Base-by-base conservation (phyloP, 2,888 invertebrate genomes). In the Cecidostiba fungosa region DNA sequence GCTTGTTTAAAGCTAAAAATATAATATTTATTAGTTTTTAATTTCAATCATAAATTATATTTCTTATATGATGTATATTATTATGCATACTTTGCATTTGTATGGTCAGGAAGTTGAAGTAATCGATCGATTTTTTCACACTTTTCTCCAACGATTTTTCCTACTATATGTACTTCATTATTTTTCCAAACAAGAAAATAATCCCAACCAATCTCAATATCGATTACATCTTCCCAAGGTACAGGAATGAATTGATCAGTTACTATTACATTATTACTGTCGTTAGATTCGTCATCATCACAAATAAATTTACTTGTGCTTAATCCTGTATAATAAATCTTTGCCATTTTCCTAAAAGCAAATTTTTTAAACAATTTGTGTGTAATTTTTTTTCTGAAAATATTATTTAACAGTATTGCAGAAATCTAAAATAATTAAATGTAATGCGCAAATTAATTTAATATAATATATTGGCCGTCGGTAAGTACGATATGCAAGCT, bases 131-230 rank as follows among this genome's bases (percentile, higher is more conserved):
- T 62, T 23, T 74, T 74, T 50, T 76, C 70, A 19, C 74, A 29
- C 5, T 84, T 16, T 43, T 87, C 77, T 32, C 83, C 72, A 1
- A 80, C 74, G 50, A 82, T 87, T 29, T 83, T 88, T 89, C 90
- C 91, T 47, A 89, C 89, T 84, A 92, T 88, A 78, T 89, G 92
- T 3, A 93, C 84, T 36, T 91, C 86, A 4, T 78, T 85, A 26
- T 88, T 87, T 84, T 89, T 90, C 92, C 92, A 92, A 14, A 93
- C 16, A 10, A 93, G 89, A 81, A 92, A 89, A 85, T 92, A 93
- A 88, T 91, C 91, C 93, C 93, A 93, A 32, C 91, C 92, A 74
- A 93, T 91, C 86, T 91, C 91, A 70, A 93, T 88, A 47, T 90
- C 89, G 0, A 90, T 90, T 8, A 91, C 76, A 59, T 87, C 88